These are phyloP conservation scores for Cordilura impudica DNA, from an alignment of 2,888 invertebrate species.

Conservation along the genomic window DNA sequence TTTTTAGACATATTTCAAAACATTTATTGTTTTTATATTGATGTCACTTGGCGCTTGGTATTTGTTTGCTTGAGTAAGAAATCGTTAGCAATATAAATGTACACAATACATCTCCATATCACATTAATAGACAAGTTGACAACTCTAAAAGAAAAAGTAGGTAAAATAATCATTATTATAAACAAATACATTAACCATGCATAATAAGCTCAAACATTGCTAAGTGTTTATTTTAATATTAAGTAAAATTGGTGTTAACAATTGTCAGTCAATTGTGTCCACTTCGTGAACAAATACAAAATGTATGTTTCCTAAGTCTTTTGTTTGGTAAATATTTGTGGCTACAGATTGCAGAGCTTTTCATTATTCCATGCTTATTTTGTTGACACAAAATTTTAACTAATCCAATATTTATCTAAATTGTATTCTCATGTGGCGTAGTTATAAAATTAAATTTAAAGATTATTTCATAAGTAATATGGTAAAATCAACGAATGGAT, in stretches of 20 bases:
- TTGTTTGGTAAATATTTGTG: conserved; percentile 5
- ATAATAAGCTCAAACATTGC: background rate
- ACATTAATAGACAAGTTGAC: conserved; percentile 1
- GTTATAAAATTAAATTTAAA: too few relatives aligned
- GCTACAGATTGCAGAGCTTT: too few relatives aligned
- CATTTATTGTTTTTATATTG: background rate
- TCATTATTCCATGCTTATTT: too few relatives aligned
- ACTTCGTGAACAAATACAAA: background rate
- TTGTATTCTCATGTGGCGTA: too few relatives aligned
- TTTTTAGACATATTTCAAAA: background rate
- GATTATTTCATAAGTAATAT: too few relatives aligned
- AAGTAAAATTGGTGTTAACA: conserved; percentile 39
- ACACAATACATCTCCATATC: conserved; percentile 3
- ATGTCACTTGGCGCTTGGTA: background rate
- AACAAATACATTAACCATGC: background rate
- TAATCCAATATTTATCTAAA: too few relatives aligned
- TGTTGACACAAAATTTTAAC: too few relatives aligned
- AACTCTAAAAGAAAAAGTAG: background rate
- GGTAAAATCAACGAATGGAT: too few relatives aligned
- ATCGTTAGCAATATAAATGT: conserved; percentile 3
- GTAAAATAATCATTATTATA: conserved; percentile 7
- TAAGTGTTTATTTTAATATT: conserved; percentile 25
- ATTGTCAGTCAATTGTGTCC: conserved; percentile 31
- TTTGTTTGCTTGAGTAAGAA: background rate
- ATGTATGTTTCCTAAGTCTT: conserved; percentile 22